Base-by-base conservation (phyloP, 2,113 vertebrate species). In the Furnarius figulus region DNA sequence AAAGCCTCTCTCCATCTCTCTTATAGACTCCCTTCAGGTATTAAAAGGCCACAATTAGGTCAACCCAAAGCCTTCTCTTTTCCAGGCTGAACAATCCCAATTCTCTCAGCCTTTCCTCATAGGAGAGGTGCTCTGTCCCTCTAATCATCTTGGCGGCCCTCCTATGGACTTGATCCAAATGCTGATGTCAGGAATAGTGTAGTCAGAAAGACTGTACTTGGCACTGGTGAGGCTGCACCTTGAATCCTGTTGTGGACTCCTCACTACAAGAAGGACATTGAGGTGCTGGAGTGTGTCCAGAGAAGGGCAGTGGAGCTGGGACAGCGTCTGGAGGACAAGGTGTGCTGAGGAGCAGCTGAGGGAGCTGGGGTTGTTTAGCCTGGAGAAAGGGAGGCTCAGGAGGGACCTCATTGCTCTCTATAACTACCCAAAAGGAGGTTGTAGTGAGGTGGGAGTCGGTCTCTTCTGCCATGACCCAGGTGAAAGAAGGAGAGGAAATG, bases 211-310 rank as follows among this genome's bases (percentile, higher is more conserved):
- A 59, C 19, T 55, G 30, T 17, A 31, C 46, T 31, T 14, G 24
- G 13, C n/a, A 30, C 24, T 53, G n/a, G 4, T 40, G 39, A 68
- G 13, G 19, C 15, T 17, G 25, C 39, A 47, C 16, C 2, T 0
- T 22, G 16, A 83, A 44, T 40, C 30, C 71, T 55, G 46, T 22
- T 40, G 8, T 39, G 46, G 28, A 39, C 19, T 22, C 27, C 33
- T 25, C 62, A 30, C 28, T 39, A 16, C 13, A 61, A 17, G 8
- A n/a, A n/a, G 59, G 35, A 53, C 11, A 25, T 0, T 9, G 28
- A 2, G 0, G n/a, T 30, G 16, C 61, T 75, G n/a, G 39, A 74
- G 28, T 0, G 0, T 12, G 20, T 68, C 70, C 70, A 68, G 5
- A 68, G 16, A 53, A 39, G 28, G 28, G 28, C 8, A 53, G 10